Evolutionary conservation across 2,797 vertebrate genomes (phyloP).

Genomic region (Pempheris klunzingeri): DNA sequence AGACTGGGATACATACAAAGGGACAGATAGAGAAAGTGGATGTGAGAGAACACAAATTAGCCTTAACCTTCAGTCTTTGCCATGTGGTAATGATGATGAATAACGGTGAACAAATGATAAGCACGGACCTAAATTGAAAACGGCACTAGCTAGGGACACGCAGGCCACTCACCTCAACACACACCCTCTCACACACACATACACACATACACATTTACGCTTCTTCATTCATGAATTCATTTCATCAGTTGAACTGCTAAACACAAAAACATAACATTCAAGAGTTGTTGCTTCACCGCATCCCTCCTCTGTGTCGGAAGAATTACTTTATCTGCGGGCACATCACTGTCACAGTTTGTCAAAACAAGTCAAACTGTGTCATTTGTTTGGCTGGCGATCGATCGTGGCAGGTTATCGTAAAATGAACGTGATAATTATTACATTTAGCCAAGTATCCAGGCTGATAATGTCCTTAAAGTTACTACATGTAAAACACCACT

Average conservation of each 20-base stretch:
- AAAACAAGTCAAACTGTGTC: not conserved
- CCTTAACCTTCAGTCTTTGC: conserved; percentile 68
- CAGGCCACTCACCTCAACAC: conserved; percentile 23
- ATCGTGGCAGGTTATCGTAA: not conserved
- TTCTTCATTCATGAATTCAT: conserved; percentile 2
- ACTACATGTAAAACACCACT: not conserved
- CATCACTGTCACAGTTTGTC: conserved; percentile 6
- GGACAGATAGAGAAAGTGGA: conserved; percentile 21
- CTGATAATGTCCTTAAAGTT: not conserved
- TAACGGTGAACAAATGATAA: conserved; percentile 60
- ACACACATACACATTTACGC: conserved; percentile 10
- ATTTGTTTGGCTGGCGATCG: not conserved
- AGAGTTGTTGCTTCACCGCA: not conserved
- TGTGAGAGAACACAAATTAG: conserved; percentile 47
- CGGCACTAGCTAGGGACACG: conserved; percentile 41
- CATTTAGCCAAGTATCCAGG: not conserved
- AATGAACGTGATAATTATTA: not conserved
- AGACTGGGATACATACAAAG: not conserved
- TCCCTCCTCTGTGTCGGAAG: not conserved
- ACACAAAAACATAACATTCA: conserved; percentile 33
- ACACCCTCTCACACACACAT: not conserved
- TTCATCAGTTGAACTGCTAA: conserved; percentile 25
- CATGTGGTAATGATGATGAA: conserved; percentile 72
- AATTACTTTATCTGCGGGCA: not conserved
- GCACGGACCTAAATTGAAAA: conserved; percentile 52